Conservation (phyloP, 2,113 vertebrate genomes). For the Phyllopteryx taeniolatus region DNA sequence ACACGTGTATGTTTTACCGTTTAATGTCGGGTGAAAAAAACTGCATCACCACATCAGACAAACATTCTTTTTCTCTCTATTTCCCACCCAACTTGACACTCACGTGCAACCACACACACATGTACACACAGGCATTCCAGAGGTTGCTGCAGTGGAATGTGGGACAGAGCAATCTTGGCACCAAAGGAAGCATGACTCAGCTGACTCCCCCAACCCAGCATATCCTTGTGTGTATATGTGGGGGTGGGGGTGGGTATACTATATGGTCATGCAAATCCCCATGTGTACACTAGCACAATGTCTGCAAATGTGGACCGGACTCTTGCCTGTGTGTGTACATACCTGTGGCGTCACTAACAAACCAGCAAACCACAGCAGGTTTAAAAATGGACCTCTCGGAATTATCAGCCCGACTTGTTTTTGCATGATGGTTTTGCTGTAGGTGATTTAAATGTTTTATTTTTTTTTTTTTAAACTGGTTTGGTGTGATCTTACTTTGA, state of each 20-base stretch:
- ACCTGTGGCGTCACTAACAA: slow-evolving; percentile 56
- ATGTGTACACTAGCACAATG: not conserved
- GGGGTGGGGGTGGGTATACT: not conserved
- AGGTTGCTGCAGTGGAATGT: slow-evolving; percentile 70
- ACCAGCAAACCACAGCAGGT: slow-evolving; percentile 64
- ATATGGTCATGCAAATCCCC: slow-evolving; percentile 9
- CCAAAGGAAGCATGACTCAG: slow-evolving; percentile 68
- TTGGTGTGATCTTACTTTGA: slow-evolving; percentile 62
- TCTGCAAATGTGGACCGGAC: slow-evolving; percentile 14
- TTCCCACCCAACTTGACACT: slow-evolving; percentile 36
- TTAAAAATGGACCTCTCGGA: slow-evolving; percentile 75
- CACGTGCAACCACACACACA: slow-evolving; percentile 42
- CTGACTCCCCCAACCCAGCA: slow-evolving; percentile 58
- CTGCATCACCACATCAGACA: slow-evolving; percentile 3
- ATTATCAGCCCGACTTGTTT: slow-evolving; percentile 80
- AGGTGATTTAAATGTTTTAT: slow-evolving; percentile 47
- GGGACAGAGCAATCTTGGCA: slow-evolving; percentile 58
- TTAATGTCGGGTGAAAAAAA: not conserved
- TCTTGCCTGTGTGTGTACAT: slow-evolving; percentile 30
- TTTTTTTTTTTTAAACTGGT: slow-evolving; percentile 48
- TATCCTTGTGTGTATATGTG: slow-evolving; percentile 17
- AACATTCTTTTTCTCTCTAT: slow-evolving; percentile 10
- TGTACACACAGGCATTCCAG: slow-evolving; percentile 63
- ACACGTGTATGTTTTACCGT: not conserved
- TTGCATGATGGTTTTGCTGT: slow-evolving; percentile 72